Evolutionary conservation across 2,113 vertebrate species (phyloP).

Genomic region (Cettia cetti): DNA sequence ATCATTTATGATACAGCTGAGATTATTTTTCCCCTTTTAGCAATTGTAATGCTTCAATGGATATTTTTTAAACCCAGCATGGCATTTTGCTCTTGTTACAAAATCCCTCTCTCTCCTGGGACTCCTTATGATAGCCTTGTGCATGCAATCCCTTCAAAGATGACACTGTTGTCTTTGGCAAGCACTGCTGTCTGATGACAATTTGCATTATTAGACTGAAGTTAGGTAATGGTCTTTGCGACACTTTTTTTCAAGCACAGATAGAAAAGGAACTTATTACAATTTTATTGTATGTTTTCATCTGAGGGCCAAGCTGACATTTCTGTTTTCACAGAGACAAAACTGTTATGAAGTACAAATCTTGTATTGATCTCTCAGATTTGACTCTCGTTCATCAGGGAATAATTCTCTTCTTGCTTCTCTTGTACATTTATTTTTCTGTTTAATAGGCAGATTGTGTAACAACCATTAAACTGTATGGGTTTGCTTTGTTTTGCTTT

Average conservation of each 20-base stretch:
- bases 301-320: background rate
- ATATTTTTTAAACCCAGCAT: background rate
- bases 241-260: background rate
- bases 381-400: background rate
- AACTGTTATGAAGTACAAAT: background rate
- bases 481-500: background rate
- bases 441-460: background rate
- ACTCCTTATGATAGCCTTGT: background rate
- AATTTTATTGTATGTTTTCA: background rate
- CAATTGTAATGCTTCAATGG: background rate
- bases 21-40: slow-evolving; percentile 11
- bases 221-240: background rate
- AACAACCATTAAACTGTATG: background rate
- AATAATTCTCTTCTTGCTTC: background rate
- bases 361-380: background rate
- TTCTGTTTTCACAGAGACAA: background rate
- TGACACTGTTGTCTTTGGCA: slow-evolving; percentile 20
- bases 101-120: background rate
- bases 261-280: background rate
- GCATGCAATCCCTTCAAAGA: background rate
- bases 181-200: background rate
- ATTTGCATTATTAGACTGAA: slow-evolving; percentile 34
- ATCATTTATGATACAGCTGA: background rate
- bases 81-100: background rate
- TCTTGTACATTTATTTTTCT: background rate